phyloP scores from a whole-genome alignment of 2,113 vertebrate genomes.

The Lophius piscatorius region DNA sequence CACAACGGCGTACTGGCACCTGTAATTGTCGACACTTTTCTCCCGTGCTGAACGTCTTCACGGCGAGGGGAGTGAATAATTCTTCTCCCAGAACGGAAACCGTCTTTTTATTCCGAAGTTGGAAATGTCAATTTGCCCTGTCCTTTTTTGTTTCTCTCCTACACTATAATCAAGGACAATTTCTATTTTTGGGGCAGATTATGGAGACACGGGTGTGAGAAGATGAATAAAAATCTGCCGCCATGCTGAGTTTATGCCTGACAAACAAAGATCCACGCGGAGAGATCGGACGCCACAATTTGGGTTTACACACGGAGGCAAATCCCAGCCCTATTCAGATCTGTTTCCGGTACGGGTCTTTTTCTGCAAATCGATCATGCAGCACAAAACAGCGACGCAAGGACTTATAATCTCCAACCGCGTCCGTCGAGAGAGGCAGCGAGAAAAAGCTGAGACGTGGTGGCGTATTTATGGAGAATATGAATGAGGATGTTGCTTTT shows the following conservation, averaged over 20 bases:
- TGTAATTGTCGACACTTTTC: conserved; percentile 72
- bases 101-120: conserved; percentile 46
- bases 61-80: conserved; percentile 64
- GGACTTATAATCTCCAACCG: conserved; percentile 73
- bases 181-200: conserved; percentile 70
- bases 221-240: conserved; percentile 69
- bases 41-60: conserved; percentile 61
- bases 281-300: conserved; percentile 74
- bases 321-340: conserved; percentile 74
- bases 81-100: conserved; percentile 55
- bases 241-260: conserved; percentile 71
- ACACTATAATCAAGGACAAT: conserved; percentile 67
- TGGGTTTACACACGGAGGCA: conserved; percentile 69
- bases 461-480: conserved; percentile 74
- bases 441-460: conserved; percentile 43
- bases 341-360: conserved; percentile 74
- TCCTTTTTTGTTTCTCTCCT: conserved; percentile 51
- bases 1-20: conserved; percentile 48
- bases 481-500: conserved; percentile 81
- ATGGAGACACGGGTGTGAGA: conserved; percentile 66
- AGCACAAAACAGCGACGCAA: conserved; percentile 72
- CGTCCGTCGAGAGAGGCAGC: conserved; percentile 50
- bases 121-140: conserved; percentile 66
- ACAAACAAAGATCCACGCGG: conserved; percentile 70
- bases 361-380: conserved; percentile 80